A percentile compares a stretch with the other conserved stretches of the same genome.
phyloP scores from a whole-genome alignment of 2,113 vertebrate species.

The Zapus hudsonius region DNA sequence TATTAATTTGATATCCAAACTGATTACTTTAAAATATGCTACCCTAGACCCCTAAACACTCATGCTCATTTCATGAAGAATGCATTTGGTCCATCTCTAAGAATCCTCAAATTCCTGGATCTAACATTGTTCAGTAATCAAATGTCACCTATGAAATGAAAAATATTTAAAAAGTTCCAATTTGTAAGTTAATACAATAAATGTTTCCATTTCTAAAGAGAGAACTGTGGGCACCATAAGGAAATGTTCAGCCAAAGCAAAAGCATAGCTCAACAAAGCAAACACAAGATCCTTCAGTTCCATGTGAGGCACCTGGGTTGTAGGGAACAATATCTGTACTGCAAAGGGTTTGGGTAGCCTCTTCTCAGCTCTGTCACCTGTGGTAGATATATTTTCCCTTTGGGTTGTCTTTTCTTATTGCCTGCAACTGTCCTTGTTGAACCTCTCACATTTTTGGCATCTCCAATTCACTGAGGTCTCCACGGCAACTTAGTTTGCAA shows the following conservation, averaged over 20 bases:
- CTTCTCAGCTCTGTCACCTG: neutral
- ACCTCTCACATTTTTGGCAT: neutral
- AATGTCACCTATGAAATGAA: too few species aligned
- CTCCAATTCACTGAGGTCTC: neutral
- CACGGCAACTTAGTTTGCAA: neutral
- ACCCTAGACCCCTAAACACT: neutral
- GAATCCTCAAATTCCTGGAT: too few species aligned
- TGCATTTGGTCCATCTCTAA: too few species aligned
- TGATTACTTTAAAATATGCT: too few species aligned
- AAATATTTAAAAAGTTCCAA: too few species aligned
- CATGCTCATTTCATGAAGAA: too few species aligned
- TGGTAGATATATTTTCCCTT: too few species aligned
- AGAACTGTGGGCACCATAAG: neutral
- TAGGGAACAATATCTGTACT: neutral
- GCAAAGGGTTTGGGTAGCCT: neutral
- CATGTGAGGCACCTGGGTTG: neutral
- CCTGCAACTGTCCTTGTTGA: neutral
- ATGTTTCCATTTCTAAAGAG: neutral
- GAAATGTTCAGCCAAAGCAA: neutral
- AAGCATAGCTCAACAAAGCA: neutral
- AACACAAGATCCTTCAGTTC: neutral
- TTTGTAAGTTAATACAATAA: too few species aligned
- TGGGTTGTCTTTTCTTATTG: neutral
- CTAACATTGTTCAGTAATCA: too few species aligned
- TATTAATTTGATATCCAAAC: too few species aligned